A percentile compares a stretch with the other conserved stretches of the same genome.
These are phyloP conservation scores for Crotophaga sulcirostris DNA, from an alignment of 2,113 vertebrate genomes.

Conservation along the genomic window DNA sequence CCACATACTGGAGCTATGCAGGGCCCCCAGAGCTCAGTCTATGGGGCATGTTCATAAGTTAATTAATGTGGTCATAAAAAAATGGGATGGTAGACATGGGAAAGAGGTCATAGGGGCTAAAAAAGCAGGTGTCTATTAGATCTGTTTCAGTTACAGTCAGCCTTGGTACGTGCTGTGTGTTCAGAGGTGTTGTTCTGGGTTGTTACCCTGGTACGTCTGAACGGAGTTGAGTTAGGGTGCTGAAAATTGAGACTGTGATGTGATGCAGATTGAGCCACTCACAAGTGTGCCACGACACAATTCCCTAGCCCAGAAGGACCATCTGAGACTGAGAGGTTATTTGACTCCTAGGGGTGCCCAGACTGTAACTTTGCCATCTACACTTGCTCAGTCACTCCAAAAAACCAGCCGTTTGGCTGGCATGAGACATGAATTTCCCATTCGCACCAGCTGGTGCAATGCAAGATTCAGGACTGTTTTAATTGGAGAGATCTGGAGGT, in stretches of 20 bases:
- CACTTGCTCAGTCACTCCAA: slow-evolving; percentile 1
- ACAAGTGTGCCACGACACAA: not conserved
- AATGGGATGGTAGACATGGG: not conserved
- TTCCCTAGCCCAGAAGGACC: not conserved
- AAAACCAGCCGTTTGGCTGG: not conserved
- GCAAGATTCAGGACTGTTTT: not conserved
- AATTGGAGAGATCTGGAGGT: not conserved
- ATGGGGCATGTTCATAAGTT: not conserved
- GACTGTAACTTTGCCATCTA: not conserved
- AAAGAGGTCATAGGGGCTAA: not conserved
- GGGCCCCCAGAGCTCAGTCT: not conserved
- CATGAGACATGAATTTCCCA: not conserved
- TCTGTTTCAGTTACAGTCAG: not conserved
- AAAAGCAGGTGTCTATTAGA: not conserved
- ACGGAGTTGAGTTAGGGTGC: not conserved
- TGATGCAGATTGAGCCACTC: not conserved
- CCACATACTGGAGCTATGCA: not conserved
- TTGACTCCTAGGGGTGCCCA: not conserved
- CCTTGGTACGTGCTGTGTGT: not conserved
- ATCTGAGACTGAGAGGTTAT: not conserved
- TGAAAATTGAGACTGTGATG: not conserved
- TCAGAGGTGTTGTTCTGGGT: not conserved
- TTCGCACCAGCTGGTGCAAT: not conserved
- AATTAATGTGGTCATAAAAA: not conserved
- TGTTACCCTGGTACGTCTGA: not conserved